These are phyloP conservation scores for Colletes collaris DNA, from an alignment of 2,888 invertebrate species.

Conservation along the genomic window DNA sequence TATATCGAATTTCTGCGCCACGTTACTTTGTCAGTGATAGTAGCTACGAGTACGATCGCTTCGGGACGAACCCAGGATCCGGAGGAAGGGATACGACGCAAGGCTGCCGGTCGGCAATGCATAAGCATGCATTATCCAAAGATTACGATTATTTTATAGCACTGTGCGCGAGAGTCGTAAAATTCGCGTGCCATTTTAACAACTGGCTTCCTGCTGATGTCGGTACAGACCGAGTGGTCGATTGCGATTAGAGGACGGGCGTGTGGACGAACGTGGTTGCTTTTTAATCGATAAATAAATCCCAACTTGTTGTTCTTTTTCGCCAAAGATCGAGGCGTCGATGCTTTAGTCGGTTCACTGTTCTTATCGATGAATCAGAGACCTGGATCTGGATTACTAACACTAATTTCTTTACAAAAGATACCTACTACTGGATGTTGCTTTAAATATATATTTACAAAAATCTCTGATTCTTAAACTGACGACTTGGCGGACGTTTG, in stretches of 20 bases:
- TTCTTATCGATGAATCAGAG: not conserved
- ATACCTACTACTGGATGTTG: too few species aligned
- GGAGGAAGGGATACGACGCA: conserved; percentile 38
- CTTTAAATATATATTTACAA: too few species aligned
- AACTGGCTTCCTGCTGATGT: conserved; percentile 70
- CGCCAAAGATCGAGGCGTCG: conserved; percentile 23
- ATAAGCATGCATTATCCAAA: conserved; percentile 68
- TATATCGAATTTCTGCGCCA: conserved; percentile 58
- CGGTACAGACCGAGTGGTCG: conserved; percentile 40
- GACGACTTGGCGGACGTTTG: too few species aligned
- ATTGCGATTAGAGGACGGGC: conserved; percentile 39
- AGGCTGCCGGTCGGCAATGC: conserved; percentile 68
- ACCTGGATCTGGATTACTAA: not conserved
- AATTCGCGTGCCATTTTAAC: conserved; percentile 72
- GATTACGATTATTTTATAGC: conserved; percentile 73
- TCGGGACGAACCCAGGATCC: not conserved
- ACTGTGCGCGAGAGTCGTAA: conserved; percentile 69
- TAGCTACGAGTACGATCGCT: conserved; percentile 35
- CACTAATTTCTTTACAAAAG: too few species aligned
- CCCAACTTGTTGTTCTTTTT: conserved; percentile 19
- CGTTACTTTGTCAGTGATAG: conserved; percentile 66
- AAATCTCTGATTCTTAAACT: too few species aligned
- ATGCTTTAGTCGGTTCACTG: conserved; percentile 1
- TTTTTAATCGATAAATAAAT: conserved; percentile 71
- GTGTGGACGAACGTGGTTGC: conserved; percentile 48